Conservation (phyloP, 2,888 invertebrate species). For the Lordiphosa andalusiaca region DNA sequence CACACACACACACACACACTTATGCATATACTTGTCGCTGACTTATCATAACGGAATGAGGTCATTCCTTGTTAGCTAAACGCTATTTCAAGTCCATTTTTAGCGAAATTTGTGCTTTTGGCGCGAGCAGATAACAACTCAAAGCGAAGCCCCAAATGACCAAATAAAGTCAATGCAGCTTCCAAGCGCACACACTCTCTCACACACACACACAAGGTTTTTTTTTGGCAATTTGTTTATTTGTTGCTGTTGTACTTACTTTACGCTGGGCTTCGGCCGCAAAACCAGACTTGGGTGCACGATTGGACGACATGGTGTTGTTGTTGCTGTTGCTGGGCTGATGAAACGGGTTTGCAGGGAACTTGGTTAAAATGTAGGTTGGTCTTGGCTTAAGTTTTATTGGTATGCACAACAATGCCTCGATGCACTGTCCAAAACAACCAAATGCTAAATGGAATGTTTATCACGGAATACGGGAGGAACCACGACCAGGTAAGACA, state of each 20-base stretch:
- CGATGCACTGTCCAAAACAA: constrained; percentile 50
- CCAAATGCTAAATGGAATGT: constrained; percentile 54
- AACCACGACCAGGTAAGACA: constrained; percentile 20
- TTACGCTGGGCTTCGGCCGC: constrained; percentile 97
- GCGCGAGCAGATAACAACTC: constrained; percentile 42
- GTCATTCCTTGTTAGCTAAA: constrained; percentile 54
- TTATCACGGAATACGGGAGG: constrained; percentile 64
- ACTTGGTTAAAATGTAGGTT: constrained; percentile 53
- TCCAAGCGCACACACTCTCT: constrained; percentile 19
- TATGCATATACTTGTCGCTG: constrained; percentile 15
- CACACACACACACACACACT: constrained; percentile 17
- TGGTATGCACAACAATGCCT: constrained; percentile 29
- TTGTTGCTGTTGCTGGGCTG: constrained; percentile 47
- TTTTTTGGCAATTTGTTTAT: constrained; percentile 54
- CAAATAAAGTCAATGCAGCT: constrained; percentile 66
- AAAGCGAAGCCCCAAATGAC: constrained; percentile 26
- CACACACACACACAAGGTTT: constrained; percentile 23
- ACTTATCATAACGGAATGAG: constrained; percentile 59
- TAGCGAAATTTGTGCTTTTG: constrained; percentile 44
- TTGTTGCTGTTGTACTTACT: constrained; percentile 83
- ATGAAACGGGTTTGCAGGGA: constrained; percentile 75
- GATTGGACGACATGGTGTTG: constrained; percentile 79
- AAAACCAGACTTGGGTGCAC: constrained; percentile 86
- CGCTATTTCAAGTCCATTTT: constrained; percentile 52
- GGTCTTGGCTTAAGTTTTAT: constrained; percentile 30